Evolutionary conservation across 2,797 vertebrate species (phyloP).

Genomic region (Tamandua tetradactyla): DNA sequence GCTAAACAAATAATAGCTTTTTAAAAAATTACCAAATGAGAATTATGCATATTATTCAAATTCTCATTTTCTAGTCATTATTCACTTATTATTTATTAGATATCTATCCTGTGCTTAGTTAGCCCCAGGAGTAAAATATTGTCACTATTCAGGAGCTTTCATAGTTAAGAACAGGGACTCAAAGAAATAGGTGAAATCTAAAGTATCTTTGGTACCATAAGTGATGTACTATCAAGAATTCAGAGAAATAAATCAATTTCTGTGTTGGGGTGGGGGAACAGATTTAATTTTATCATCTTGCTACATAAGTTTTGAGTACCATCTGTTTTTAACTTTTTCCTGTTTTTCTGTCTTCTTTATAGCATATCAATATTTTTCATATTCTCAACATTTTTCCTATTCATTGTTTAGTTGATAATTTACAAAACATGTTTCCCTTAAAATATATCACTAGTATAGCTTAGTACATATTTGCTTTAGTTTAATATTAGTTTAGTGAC

Average conservation of each 20-base stretch:
- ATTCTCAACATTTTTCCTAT: not conserved
- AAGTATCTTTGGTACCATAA: not conserved
- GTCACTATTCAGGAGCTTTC: not conserved
- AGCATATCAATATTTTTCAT: not conserved
- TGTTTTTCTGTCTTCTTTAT: not conserved
- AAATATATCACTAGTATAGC: not conserved
- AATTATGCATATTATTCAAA: slow-evolving; percentile 36
- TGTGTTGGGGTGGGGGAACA: not conserved
- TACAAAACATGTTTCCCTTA: not conserved
- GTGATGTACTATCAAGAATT: not conserved
- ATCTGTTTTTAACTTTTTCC: not conserved
- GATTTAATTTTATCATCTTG: not conserved
- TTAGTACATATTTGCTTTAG: not conserved
- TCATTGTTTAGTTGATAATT: not conserved
- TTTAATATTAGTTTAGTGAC: not conserved
- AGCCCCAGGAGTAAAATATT: not conserved
- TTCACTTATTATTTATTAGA: not conserved
- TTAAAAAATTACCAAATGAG: not conserved
- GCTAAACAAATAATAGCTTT: slow-evolving; percentile 4
- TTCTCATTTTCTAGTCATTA: not conserved
- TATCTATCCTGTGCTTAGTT: not conserved
- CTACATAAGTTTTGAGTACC: not conserved
- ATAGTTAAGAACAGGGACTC: not conserved
- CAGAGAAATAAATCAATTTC: not conserved
- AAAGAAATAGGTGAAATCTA: not conserved